Base-by-base conservation (phyloP, 2,797 vertebrate species). In the Babyrousa celebensis region DNA sequence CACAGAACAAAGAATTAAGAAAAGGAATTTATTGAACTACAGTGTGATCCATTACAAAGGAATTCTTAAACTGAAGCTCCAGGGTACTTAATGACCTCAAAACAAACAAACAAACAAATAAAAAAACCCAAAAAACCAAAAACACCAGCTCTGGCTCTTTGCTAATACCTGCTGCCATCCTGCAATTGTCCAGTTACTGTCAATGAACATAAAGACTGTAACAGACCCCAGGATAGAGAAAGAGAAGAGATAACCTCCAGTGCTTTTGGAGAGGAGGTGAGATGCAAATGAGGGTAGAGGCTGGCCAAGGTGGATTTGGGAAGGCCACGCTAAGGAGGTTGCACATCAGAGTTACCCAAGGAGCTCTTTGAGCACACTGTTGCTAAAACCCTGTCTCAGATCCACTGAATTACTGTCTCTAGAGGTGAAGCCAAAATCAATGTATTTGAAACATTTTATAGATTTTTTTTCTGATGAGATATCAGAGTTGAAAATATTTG, bases 401-500 rank as follows among this genome's bases (percentile, higher is more conserved):
- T n/a, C 32, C 29, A 54, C 27, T 32, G 25, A 91, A 54, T 78
- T 83, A 71, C 40, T 12, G 27, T 78, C n/a, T 94, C 56, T 79
- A 60, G 48, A 52, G 43, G 11, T 70, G 56, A 94, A 91, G 21
- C 43, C 52, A 56, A 96, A 92, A 75, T 84, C 56, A 56, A 5
- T 67, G 12, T 68, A 54, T 85, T 94, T 88, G 52, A 96, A 96
- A 68, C 12, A 27, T 65, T 89, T 95, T 48, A 86, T 84, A 29
- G 56, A 83, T 91, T 89, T 95, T 89, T 91, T 91, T 62, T 68
- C 82, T 85, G 25, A 82, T 78, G 63, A 88, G 67, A 29, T 96
- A 91, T n/a, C 60, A 77, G 20, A 25, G n/a, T 80, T 95, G 40
- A 36, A 96, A 84, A 89, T 83, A 96, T 90, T 95, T 90, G 48